Percentiles rank a stretch among this genome's conserved stretches.
Evolutionary conservation across 2,888 invertebrate species (phyloP).

Genomic region (Euzophera pinguis): DNA sequence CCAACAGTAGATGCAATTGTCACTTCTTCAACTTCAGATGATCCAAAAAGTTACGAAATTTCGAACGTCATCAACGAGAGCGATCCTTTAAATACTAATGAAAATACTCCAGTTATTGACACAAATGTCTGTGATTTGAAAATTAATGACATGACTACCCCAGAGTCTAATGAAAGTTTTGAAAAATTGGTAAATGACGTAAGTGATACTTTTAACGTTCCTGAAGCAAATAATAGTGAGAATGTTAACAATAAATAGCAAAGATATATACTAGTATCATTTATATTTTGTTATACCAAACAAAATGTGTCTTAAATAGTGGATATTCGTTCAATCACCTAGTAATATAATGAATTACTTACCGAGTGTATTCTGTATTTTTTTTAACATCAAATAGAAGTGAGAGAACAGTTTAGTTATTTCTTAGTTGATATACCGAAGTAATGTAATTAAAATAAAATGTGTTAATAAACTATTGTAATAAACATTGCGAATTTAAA

Average conservation of each 20-base stretch:
- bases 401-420: background rate
- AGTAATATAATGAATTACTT: background rate
- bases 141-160: background rate
- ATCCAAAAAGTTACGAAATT: conserved; percentile 18
- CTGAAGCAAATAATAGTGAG: conserved; percentile 9
- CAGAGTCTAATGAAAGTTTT: background rate
- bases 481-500: background rate
- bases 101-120: conserved; percentile 13
- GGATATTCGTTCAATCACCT: background rate
- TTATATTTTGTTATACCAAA: background rate
- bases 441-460: background rate
- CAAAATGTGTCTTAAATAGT: background rate
- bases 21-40: conserved; percentile 16
- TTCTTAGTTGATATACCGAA: background rate
- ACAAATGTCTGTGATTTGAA: background rate
- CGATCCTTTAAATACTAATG: conserved; percentile 38
- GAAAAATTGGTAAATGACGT: background rate
- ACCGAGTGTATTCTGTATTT: background rate
- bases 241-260: conserved; percentile 7
- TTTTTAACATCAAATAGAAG: background rate
- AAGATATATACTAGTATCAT: too few species aligned
- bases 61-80: conserved; percentile 30
- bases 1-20: conserved; percentile 19
- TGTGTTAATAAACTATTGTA: background rate
- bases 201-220: conserved; percentile 8